These are phyloP conservation scores for Neuroterus valhalla DNA, from an alignment of 1,140 invertebrate species.

Conservation along the genomic window DNA sequence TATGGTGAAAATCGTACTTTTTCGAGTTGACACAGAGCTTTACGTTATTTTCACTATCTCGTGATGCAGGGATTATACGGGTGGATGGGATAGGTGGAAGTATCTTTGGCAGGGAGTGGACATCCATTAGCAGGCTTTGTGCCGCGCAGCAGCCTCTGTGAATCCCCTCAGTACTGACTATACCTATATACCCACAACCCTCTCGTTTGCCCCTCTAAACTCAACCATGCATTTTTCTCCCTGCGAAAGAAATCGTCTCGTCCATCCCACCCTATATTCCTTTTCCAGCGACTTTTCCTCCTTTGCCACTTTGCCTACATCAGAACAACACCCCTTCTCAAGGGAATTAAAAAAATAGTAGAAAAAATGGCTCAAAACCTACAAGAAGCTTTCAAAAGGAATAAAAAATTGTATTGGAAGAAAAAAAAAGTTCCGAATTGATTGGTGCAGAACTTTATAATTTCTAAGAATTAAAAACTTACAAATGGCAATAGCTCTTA, in stretches of 20 bases:
- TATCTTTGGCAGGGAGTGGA: conserved; percentile 63
- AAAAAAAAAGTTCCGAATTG: not conserved
- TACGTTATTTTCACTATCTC: conserved; percentile 52
- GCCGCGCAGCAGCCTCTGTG: conserved; percentile 52
- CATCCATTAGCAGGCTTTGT: conserved; percentile 66
- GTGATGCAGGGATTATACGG: conserved; percentile 55
- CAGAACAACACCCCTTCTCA: conserved; percentile 31
- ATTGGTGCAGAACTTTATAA: too few species aligned
- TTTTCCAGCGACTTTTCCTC: conserved; percentile 40
- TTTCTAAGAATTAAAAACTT: too few species aligned
- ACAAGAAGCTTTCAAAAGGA: too few species aligned
- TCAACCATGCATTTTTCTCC: conserved; percentile 49
- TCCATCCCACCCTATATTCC: conserved; percentile 43
- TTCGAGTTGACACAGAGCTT: conserved; percentile 44
- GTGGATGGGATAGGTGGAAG: conserved; percentile 54
- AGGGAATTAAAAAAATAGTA: too few species aligned
- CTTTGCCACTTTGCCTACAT: conserved; percentile 41
- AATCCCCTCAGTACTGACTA: conserved; percentile 53
- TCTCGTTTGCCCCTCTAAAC: conserved; percentile 51
- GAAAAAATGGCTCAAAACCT: too few species aligned
- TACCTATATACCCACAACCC: conserved; percentile 53
- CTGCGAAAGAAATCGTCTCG: conserved; percentile 36
- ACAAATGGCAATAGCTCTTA: too few species aligned
- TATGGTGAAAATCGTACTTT: conserved; percentile 38
- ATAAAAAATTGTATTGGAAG: too few species aligned